These are phyloP conservation scores for Fukomys damarensis DNA, from an alignment of 2,113 vertebrate species.

Conservation along the genomic window DNA sequence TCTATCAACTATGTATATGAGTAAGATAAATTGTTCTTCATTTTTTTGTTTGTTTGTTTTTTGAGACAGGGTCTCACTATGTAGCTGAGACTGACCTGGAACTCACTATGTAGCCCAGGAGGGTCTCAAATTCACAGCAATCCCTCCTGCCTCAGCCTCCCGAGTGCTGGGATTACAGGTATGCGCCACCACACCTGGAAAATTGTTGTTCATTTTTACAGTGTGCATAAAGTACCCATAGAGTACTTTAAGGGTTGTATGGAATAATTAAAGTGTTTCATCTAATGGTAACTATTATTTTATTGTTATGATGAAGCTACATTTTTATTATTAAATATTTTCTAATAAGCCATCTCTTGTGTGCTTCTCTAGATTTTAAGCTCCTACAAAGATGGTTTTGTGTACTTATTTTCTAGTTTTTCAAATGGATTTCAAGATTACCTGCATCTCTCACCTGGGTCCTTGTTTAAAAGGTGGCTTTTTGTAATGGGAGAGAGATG, in stretches of 20 bases:
- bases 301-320: not conserved
- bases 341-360: not conserved
- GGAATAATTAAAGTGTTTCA: not conserved
- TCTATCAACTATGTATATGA: too few relatives aligned
- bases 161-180: too few relatives aligned
- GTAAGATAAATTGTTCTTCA: too few relatives aligned
- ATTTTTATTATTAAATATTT: not conserved
- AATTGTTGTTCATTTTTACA: not conserved
- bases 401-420: not conserved
- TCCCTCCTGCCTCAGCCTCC: too few relatives aligned
- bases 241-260: not conserved
- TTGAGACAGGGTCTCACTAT: too few relatives aligned
- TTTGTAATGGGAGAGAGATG: not conserved
- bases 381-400: not conserved
- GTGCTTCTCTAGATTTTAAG: not conserved
- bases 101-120: too few relatives aligned
- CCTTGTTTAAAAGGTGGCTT: not conserved
- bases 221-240: too few relatives aligned
- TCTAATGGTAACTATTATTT: not conserved
- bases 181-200: too few relatives aligned
- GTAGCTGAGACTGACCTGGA: too few relatives aligned
- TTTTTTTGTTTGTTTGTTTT: too few relatives aligned
- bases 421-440: not conserved
- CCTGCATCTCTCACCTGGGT: rapidly evolving
- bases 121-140: too few relatives aligned